A percentile compares a stretch with the other conserved stretches of the same genome.
phyloP scores from a whole-genome alignment of 2,888 invertebrate species.

The Tachina lurida region DNA sequence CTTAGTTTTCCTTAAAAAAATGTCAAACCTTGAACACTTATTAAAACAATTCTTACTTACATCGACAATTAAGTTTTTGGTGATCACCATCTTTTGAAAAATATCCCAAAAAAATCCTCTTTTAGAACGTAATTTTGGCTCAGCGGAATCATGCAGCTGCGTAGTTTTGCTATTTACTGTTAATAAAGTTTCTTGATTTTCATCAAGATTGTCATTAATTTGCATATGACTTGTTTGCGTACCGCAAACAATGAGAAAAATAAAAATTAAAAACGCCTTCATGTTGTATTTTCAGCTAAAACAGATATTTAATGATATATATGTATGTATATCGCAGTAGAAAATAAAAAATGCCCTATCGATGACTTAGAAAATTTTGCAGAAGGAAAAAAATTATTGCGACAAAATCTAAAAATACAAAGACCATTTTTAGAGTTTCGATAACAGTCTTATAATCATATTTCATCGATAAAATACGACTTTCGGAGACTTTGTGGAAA shows the following conservation, averaged over 20 bases:
- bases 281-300: conserved; percentile 20
- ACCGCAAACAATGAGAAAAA: conserved; percentile 34
- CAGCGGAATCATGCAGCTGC: not conserved
- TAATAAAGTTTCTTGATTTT: not conserved
- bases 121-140: conserved; percentile 76
- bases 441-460: too few relatives aligned
- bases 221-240: conserved; percentile 55
- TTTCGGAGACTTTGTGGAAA: too few relatives aligned
- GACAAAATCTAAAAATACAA: too few relatives aligned
- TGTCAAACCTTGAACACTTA: too few relatives aligned
- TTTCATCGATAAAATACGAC: too few relatives aligned
- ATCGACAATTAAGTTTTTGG: conserved; percentile 79
- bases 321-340: not conserved
- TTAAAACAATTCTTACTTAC: conserved; percentile 73
- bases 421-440: too few relatives aligned
- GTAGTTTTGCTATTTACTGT: not conserved
- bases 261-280: conserved; percentile 39
- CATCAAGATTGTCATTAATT: conserved; percentile 11
- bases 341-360: not conserved
- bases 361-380: not conserved
- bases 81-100: conserved; percentile 80
- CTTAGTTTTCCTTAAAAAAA: too few relatives aligned
- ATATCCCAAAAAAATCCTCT: conserved; percentile 80
- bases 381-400: too few relatives aligned
- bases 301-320: not conserved